phyloP scores from a whole-genome alignment of 1,140 invertebrate species.

The Dendroctonus valens region DNA sequence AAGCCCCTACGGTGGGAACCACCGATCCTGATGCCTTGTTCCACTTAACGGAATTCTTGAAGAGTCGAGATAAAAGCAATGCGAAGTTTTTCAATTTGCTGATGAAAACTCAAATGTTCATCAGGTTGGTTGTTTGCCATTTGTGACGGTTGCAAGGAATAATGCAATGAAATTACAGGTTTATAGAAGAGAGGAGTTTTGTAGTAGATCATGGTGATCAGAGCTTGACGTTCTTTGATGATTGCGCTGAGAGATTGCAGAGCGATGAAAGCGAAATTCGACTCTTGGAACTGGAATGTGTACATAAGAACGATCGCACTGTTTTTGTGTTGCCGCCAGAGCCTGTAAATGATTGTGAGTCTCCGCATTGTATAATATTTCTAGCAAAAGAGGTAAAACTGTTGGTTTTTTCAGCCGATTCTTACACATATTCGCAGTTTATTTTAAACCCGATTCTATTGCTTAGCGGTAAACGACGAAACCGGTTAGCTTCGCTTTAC shows the following conservation, averaged over 20 bases:
- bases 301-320: slow-evolving; percentile 75
- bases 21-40: slow-evolving; percentile 95
- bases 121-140: slow-evolving; percentile 55
- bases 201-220: slow-evolving; percentile 90
- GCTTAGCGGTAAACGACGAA: slow-evolving; percentile 50
- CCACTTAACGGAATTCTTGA: slow-evolving; percentile 82
- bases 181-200: slow-evolving; percentile 98
- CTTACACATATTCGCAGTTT: slow-evolving; percentile 57
- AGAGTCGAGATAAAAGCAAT: slow-evolving; percentile 73
- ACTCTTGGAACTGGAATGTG: slow-evolving; percentile 50
- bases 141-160: not conserved
- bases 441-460: slow-evolving; percentile 57
- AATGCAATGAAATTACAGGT: slow-evolving; percentile 50
- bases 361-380: not conserved
- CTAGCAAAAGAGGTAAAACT: not conserved
- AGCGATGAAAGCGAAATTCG: slow-evolving; percentile 55
- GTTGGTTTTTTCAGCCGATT: slow-evolving; percentile 47
- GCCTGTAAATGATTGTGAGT: slow-evolving; percentile 50
- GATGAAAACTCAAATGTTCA: slow-evolving; percentile 96
- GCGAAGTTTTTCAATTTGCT: slow-evolving; percentile 88
- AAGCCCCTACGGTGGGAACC: slow-evolving; percentile 87
- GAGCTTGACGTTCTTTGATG: slow-evolving; percentile 95
- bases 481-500: slow-evolving; percentile 50
- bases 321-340: slow-evolving; percentile 97
- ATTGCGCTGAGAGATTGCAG: slow-evolving; percentile 82